These are phyloP conservation scores for Alosa alosa DNA, from an alignment of 2,113 vertebrate genomes.

Conservation along the genomic window DNA sequence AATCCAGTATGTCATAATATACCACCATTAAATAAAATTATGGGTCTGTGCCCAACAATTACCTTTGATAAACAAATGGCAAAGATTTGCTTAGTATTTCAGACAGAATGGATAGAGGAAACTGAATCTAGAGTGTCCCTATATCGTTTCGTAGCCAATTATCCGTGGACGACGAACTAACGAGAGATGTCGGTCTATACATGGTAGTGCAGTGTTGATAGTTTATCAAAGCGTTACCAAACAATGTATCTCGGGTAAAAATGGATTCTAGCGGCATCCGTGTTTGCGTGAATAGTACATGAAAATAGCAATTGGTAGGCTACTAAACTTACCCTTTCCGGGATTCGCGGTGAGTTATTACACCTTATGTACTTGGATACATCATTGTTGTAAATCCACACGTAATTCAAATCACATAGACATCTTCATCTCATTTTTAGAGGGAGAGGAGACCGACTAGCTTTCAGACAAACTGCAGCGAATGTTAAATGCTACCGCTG, in stretches of 20 bases:
- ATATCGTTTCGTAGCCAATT: background rate
- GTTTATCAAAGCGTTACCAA: constrained; percentile 8
- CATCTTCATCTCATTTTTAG: constrained; percentile 1
- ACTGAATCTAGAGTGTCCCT: background rate
- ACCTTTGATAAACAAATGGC: background rate
- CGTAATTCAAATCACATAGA: constrained; percentile 13
- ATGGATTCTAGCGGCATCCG: constrained; percentile 4
- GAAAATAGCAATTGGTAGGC: background rate
- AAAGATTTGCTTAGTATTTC: background rate
- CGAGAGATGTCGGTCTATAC: background rate
- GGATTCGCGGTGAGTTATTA: constrained; percentile 8
- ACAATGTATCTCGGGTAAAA: constrained; percentile 2
- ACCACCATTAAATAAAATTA: background rate
- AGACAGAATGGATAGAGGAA: background rate
- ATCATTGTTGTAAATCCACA: background rate
- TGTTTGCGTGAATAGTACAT: constrained; percentile 3
- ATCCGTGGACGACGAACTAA: background rate
- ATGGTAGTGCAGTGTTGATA: constrained; percentile 5
- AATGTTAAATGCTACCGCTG: constrained; percentile 31
- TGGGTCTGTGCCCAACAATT: background rate
- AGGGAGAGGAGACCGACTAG: background rate
- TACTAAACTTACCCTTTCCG: constrained; percentile 11
- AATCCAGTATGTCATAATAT: background rate
- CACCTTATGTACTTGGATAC: background rate
- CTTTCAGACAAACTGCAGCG: constrained; percentile 28